Conservation (phyloP, 2,113 vertebrate species). For the Monarcha castaneiventris region DNA sequence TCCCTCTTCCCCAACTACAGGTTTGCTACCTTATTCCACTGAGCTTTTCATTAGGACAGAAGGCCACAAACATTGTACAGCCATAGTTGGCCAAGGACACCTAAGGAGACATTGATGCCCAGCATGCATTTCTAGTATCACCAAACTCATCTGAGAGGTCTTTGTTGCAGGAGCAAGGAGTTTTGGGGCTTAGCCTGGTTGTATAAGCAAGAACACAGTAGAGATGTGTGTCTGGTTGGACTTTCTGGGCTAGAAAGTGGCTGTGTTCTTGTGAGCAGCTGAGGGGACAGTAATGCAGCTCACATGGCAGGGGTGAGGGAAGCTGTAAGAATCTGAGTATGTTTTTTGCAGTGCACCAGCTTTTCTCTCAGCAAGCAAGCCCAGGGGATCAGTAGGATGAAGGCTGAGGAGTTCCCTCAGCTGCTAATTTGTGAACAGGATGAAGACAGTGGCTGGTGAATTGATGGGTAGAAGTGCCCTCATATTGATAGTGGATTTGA, state of each 20-base stretch:
- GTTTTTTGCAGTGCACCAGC: not conserved
- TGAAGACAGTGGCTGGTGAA: not conserved
- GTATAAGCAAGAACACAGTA: not conserved
- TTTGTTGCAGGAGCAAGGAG: not conserved
- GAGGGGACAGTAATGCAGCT: not conserved
- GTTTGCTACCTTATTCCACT: not conserved
- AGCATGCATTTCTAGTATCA: not conserved
- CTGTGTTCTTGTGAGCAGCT: not conserved
- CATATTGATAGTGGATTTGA: not conserved
- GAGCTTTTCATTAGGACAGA: not conserved
- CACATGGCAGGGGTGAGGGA: not conserved
- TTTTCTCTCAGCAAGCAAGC: not conserved
- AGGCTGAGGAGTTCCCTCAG: not conserved
- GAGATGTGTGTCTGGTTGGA: not conserved
- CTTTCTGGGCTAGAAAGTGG: not conserved
- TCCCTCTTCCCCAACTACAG: not conserved
- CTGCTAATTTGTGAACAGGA: not conserved
- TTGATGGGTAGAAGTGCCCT: not conserved
- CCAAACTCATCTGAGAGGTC: not conserved
- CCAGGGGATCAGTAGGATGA: not conserved
- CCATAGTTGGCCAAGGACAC: not conserved
- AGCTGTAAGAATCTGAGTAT: not conserved
- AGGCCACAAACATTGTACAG: not conserved
- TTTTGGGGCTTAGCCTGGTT: not conserved
- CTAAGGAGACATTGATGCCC: not conserved